phyloP scores from a whole-genome alignment of 2,797 vertebrate genomes.

The Phataginus tricuspis region DNA sequence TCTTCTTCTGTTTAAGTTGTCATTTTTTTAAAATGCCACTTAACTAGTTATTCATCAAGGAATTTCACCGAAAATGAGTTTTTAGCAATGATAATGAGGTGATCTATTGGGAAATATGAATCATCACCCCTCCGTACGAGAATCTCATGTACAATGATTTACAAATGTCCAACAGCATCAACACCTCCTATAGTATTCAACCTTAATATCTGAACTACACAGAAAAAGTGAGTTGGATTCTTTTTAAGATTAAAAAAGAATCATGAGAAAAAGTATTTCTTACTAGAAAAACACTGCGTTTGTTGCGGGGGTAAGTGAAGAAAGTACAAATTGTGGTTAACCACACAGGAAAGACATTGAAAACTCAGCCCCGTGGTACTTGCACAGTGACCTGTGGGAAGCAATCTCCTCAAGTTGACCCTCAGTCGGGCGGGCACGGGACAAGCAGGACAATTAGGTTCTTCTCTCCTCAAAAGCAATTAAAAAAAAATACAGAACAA shows the following conservation, averaged over 20 bases:
- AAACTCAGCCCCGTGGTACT: neutral
- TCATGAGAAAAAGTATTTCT: slow-evolving; percentile 20
- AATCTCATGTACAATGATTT: neutral
- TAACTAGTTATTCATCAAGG: slow-evolving; percentile 23
- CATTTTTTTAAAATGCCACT: slow-evolving; percentile 30
- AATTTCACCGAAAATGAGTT: slow-evolving; percentile 39
- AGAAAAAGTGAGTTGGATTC: slow-evolving; percentile 41
- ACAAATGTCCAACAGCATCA: neutral
- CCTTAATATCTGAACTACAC: slow-evolving; percentile 27
- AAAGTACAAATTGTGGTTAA: slow-evolving; percentile 51
- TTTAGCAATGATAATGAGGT: slow-evolving; percentile 38
- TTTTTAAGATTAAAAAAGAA: slow-evolving; percentile 45
- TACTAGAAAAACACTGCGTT: slow-evolving; percentile 51
- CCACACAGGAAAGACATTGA: neutral
- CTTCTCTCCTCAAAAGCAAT: slow-evolving; percentile 19
- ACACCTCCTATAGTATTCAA: slow-evolving; percentile 34
- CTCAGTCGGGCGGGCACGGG: neutral
- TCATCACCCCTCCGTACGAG: slow-evolving; percentile 32
- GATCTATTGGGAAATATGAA: slow-evolving; percentile 34
- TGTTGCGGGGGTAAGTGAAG: neutral
- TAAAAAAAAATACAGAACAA: slow-evolving; percentile 2
- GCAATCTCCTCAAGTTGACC: neutral
- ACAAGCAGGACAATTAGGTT: neutral
- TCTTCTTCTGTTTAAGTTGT: slow-evolving; percentile 45
- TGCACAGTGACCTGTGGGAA: neutral